Conservation (phyloP, 1,140 invertebrate species). For the Panonychus citri region DNA sequence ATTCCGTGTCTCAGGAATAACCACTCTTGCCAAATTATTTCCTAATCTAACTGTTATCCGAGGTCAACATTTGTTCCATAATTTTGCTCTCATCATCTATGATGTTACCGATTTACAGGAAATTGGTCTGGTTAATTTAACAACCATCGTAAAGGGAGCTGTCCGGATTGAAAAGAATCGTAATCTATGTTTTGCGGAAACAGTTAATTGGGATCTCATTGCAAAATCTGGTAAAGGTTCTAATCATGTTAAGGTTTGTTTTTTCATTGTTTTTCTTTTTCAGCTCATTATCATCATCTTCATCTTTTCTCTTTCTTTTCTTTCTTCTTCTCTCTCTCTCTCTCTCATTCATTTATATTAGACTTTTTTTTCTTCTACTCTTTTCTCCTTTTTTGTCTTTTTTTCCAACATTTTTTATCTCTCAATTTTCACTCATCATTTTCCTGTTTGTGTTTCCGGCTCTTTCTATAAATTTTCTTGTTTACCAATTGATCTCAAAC, state of each 20-base stretch:
- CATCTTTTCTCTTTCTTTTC: not conserved
- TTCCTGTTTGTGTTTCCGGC: too few relatives aligned
- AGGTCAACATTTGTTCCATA: conserved; percentile 53
- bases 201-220: conserved; percentile 65
- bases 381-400: too few relatives aligned
- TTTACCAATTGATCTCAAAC: too few relatives aligned
- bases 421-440: too few relatives aligned
- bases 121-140: conserved; percentile 55
- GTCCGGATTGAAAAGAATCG: conserved; percentile 71
- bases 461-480: too few relatives aligned
- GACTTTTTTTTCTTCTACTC: too few relatives aligned
- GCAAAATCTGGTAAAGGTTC: conserved; percentile 28
- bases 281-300: too few relatives aligned
- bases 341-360: not conserved
- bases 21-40: conserved; percentile 54
- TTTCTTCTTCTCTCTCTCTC: not conserved
- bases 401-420: too few relatives aligned
- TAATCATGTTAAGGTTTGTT: not conserved
- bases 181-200: conserved; percentile 64
- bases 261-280: not conserved
- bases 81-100: conserved; percentile 67
- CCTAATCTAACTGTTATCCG: conserved; percentile 84
- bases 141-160: conserved; percentile 50
- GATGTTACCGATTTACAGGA: conserved; percentile 35
- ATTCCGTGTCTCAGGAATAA: conserved; percentile 48